These are phyloP conservation scores for Pagrus major DNA, from an alignment of 2,113 vertebrate genomes.

Conservation along the genomic window DNA sequence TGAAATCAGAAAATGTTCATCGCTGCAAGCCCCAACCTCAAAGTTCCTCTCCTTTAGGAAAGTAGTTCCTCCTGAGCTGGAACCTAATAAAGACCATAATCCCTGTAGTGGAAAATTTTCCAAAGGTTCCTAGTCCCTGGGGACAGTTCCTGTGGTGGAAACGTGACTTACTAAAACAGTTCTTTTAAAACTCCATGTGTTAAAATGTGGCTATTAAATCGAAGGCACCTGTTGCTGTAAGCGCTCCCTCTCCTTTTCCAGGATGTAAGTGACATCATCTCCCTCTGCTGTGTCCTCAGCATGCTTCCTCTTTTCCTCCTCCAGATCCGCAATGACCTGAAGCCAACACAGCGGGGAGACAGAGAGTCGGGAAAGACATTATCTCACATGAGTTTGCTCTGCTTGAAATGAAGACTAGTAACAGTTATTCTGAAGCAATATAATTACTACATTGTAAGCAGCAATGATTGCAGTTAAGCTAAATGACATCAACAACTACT, in stretches of 20 bases:
- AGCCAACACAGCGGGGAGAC: constrained; percentile 45
- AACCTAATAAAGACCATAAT: too few species aligned
- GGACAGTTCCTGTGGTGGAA: too few species aligned
- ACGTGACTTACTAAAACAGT: too few species aligned
- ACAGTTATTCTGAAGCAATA: background rate
- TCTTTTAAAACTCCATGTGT: background rate
- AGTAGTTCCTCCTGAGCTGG: too few species aligned
- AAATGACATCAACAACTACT: background rate
- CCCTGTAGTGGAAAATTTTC: too few species aligned
- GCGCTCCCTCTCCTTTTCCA: constrained; percentile 96
- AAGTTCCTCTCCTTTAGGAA: too few species aligned
- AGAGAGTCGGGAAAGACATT: background rate
- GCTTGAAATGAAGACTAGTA: background rate
- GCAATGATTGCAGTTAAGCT: background rate
- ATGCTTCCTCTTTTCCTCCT: constrained; percentile 93
- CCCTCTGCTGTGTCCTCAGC: constrained; percentile 97
- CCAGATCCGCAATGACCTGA: constrained; percentile 96
- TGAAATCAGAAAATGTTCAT: too few species aligned
- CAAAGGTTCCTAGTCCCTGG: too few species aligned
- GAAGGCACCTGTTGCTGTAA: constrained; percentile 92
- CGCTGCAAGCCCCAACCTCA: too few species aligned
- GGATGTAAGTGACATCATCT: constrained; percentile 97
- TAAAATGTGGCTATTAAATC: background rate
- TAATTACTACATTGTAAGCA: background rate
- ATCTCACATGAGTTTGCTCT: background rate